Conservation (phyloP, 2,113 vertebrate species). For the Todiramphus chloris region DNA sequence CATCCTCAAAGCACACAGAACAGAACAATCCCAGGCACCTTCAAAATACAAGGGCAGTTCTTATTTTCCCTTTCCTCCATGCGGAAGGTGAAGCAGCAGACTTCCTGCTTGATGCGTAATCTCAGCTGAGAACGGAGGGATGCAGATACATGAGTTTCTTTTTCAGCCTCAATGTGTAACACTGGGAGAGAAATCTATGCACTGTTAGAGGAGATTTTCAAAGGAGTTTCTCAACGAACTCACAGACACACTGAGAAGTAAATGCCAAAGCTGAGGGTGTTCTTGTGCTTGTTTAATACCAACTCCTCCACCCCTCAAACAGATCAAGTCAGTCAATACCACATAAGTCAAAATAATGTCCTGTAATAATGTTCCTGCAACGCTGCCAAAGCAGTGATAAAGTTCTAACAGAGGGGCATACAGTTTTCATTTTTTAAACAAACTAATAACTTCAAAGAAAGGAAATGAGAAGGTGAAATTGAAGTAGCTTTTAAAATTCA, state of each 20-base stretch:
- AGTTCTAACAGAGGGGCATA: not conserved
- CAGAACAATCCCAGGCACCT: rapidly evolving
- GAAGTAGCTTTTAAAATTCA: not conserved
- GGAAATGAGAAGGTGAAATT: not conserved
- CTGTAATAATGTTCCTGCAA: not conserved
- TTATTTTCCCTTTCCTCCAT: not conserved
- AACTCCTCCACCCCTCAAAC: not conserved
- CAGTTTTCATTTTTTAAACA: constrained; percentile 24
- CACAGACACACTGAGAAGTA: not conserved
- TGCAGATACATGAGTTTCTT: not conserved
- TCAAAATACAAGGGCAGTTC: not conserved
- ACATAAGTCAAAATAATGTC: not conserved
- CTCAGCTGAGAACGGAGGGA: not conserved
- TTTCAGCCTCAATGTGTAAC: not conserved
- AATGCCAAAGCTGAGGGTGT: not conserved
- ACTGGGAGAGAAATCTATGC: not conserved
- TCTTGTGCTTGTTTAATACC: not conserved
- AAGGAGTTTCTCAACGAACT: not conserved
- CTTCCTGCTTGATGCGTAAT: not conserved
- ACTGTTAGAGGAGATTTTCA: not conserved
- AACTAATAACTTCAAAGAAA: constrained; percentile 11
- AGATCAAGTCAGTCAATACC: not conserved
- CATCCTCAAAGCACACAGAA: not conserved
- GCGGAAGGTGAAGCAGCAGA: not conserved
- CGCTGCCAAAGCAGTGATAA: not conserved